Conservation (phyloP, 2,797 vertebrate species). For the Tenualosa ilisha region DNA sequence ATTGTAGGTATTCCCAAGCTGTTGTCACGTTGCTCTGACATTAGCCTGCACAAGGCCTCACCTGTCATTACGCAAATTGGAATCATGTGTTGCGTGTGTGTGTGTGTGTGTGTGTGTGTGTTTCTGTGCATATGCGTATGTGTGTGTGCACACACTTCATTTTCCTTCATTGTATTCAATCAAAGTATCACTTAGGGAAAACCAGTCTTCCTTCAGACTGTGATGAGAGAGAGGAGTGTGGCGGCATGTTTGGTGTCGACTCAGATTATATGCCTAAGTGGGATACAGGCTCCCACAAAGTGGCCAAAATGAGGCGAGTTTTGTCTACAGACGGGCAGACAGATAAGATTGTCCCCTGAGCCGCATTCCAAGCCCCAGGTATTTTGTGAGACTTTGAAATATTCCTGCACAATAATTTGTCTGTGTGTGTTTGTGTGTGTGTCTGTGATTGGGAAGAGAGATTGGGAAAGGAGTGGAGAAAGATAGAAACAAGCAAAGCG, state of each 20-base stretch:
- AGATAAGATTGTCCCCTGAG: slow-evolving; percentile 43
- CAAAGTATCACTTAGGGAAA: slow-evolving; percentile 10
- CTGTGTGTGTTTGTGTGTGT: slow-evolving; percentile 34
- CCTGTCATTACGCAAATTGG: slow-evolving; percentile 29
- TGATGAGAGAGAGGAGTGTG: not conserved
- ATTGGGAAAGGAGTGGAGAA: not conserved
- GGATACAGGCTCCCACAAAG: slow-evolving; percentile 15
- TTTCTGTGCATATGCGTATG: not conserved
- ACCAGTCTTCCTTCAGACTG: not conserved
- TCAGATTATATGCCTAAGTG: slow-evolving; percentile 10
- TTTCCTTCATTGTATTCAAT: slow-evolving; percentile 15
- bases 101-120: slow-evolving; percentile 17
- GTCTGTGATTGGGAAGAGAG: slow-evolving; percentile 31
- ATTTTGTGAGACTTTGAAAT: slow-evolving; percentile 39
- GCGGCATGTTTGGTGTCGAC: not conserved
- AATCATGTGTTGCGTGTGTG: slow-evolving; percentile 20
- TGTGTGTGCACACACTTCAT: not conserved
- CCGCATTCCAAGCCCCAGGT: slow-evolving; percentile 42
- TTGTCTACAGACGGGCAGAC: slow-evolving; percentile 44
- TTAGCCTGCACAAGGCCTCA: slow-evolving; percentile 2
- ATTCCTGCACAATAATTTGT: slow-evolving; percentile 37
- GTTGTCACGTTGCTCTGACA: not conserved
- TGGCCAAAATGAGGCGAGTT: slow-evolving; percentile 38
- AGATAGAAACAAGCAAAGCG: not conserved
- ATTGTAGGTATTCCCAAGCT: slow-evolving; percentile 13